phyloP scores from a whole-genome alignment of 2,113 vertebrate genomes.

The Erinaceus europaeus region DNA sequence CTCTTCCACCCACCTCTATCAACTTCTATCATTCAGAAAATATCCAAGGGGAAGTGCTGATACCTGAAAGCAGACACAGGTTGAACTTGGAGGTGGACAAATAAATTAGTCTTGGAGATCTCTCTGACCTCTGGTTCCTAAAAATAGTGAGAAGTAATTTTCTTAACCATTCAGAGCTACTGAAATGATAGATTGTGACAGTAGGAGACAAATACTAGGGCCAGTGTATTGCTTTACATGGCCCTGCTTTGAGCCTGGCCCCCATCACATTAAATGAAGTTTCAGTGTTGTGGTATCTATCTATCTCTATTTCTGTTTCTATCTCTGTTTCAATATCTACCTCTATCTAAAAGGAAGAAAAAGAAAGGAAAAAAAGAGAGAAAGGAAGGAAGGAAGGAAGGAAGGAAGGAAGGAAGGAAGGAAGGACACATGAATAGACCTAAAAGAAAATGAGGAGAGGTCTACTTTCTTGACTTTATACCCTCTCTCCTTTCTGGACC shows the following conservation, averaged over 20 bases:
- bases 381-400: too few relatives aligned
- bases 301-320: too few relatives aligned
- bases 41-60: neutral
- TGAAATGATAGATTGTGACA: neutral
- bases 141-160: neutral
- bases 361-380: neutral
- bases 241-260: neutral
- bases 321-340: too few relatives aligned
- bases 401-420: too few relatives aligned
- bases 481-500: neutral
- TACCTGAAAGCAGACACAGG: neutral
- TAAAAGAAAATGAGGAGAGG: too few relatives aligned
- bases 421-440: too few relatives aligned
- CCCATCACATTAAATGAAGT: too few relatives aligned
- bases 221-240: too few relatives aligned
- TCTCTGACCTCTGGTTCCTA: neutral
- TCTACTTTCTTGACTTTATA: neutral
- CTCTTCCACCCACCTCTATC: neutral
- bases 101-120: neutral
- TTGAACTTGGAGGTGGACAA: conserved; percentile 1
- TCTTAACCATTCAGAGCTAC: neutral
- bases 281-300: too few relatives aligned
- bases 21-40: neutral
- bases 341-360: too few relatives aligned
- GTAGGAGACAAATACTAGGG: neutral